phyloP scores from a whole-genome alignment of 2,888 invertebrate genomes.

The Galeopsomyia nigrocyanea region DNA sequence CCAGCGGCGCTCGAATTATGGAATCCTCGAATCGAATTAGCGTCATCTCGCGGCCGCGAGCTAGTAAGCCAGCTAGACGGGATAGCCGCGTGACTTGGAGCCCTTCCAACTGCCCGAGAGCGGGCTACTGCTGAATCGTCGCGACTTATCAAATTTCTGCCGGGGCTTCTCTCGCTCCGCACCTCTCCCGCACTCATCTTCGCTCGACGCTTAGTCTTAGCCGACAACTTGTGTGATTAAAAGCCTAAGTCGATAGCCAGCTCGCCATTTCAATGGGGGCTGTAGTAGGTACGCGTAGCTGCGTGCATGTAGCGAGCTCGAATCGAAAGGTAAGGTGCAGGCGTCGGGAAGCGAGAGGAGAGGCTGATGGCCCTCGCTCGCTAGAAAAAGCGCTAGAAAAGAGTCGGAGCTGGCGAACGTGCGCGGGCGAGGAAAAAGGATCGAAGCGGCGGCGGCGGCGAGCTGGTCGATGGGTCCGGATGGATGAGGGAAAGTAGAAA shows the following conservation, averaged over 20 bases:
- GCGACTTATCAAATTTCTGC: slow-evolving; percentile 38
- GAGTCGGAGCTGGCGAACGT: slow-evolving; percentile 5
- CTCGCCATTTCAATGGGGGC: no score
- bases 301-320: no score
- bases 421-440: slow-evolving; percentile 30
- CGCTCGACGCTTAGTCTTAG: no score
- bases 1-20: slow-evolving; percentile 47
- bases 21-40: slow-evolving; percentile 50
- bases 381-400: background rate
- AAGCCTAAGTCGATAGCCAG: no score
- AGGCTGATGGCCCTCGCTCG: no score
- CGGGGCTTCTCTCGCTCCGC: background rate
- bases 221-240: no score
- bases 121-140: slow-evolving; percentile 25
- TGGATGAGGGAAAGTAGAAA: slow-evolving; percentile 54
- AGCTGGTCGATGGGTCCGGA: slow-evolving; percentile 39
- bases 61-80: background rate
- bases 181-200: no score
- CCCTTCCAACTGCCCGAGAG: slow-evolving; percentile 22
- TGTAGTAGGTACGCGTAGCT: no score
- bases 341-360: background rate
- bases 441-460: no score
- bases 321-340: background rate
- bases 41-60: slow-evolving; percentile 43
- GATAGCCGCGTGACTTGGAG: slow-evolving; percentile 38